Evolutionary conservation across 2,797 vertebrate genomes (phyloP).

Genomic region (Urocyon cinereoargenteus): DNA sequence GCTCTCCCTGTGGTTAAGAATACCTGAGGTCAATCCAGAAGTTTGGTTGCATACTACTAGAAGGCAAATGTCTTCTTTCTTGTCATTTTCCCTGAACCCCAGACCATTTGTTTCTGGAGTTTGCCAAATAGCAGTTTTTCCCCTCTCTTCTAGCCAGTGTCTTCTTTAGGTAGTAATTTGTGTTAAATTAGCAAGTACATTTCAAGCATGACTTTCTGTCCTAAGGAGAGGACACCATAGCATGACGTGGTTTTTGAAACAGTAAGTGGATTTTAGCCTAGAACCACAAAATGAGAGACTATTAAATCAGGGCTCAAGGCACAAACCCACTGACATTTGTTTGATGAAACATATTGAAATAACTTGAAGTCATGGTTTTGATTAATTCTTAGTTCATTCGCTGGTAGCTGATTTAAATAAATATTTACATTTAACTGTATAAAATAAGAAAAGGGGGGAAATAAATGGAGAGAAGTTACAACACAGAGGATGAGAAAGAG

Average conservation of each 20-base stretch:
- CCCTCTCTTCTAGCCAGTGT: not conserved
- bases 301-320: not conserved
- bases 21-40: not conserved
- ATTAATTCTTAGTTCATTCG: not conserved
- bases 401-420: constrained; percentile 10
- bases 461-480: not conserved
- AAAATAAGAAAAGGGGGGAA: not conserved
- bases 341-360: constrained; percentile 18
- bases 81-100: constrained; percentile 16
- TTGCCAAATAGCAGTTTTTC: constrained; percentile 20
- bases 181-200: constrained; percentile 43
- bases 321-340: not conserved
- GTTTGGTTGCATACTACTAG: not conserved
- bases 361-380: not conserved
- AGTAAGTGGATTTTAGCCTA: constrained; percentile 43
- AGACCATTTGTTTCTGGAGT: not conserved
- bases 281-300: not conserved
- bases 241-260: constrained; percentile 24
- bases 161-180: constrained; percentile 44
- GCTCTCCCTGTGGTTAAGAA: not conserved
- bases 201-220: constrained; percentile 26
- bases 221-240: constrained; percentile 12
- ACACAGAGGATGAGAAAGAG: not conserved
- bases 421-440: not conserved
- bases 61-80: constrained; percentile 30